Conservation (phyloP, 1,140 invertebrate species). For the Trypoxylus dichotomus region DNA sequence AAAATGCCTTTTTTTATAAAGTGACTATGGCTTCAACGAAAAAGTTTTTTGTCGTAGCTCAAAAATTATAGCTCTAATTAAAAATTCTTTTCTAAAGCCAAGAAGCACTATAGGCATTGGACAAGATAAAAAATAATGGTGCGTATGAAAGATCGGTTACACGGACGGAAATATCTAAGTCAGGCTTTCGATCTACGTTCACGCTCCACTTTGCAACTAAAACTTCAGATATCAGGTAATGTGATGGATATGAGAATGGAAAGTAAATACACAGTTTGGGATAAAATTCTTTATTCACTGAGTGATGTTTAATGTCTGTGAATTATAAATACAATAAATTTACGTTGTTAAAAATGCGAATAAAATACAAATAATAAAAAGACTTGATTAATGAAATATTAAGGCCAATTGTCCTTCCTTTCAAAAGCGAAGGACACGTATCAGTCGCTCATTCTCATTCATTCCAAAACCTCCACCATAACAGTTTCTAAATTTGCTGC, state of each 20-base stretch:
- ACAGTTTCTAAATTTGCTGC: conserved; percentile 13
- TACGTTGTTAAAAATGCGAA: conserved; percentile 27
- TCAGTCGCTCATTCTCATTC: conserved; percentile 14
- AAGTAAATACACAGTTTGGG: not conserved
- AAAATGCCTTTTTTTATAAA: no score
- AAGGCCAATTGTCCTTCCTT: conserved; percentile 13
- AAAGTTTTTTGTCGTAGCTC: no score
- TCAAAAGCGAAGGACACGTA: conserved; percentile 2
- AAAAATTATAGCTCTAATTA: no score
- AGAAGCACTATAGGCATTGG: no score
- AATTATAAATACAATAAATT: conserved; percentile 29
- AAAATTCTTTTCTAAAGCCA: no score
- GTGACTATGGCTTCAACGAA: no score
- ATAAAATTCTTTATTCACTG: conserved; percentile 30
- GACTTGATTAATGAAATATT: conserved; percentile 11
- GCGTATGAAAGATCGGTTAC: no score
- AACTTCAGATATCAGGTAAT: no score
- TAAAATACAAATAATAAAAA: conserved; percentile 25
- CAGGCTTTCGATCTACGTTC: no score
- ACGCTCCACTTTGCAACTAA: no score
- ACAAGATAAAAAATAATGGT: no score
- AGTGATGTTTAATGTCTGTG: conserved; percentile 30
- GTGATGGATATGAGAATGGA: not conserved
- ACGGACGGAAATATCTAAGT: no score
- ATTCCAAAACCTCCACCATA: conserved; percentile 27